Conservation (phyloP, 2,888 invertebrate genomes). For the Phortica magna region DNA sequence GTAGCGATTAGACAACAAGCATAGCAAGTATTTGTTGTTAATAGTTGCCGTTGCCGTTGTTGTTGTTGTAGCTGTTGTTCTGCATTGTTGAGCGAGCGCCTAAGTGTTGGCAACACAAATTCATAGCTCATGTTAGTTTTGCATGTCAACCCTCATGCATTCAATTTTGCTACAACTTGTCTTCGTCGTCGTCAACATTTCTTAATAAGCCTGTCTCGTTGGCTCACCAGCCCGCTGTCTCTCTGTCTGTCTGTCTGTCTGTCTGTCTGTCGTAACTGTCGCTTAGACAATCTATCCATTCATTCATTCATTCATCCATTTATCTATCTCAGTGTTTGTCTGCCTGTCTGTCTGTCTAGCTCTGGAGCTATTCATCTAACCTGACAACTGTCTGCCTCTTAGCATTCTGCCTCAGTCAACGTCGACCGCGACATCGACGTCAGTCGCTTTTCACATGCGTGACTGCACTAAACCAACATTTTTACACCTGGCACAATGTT, state of each 20-base stretch:
- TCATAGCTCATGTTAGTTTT: constrained; percentile 2
- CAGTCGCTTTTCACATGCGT: constrained; percentile 57
- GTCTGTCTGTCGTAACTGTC: constrained; percentile 45
- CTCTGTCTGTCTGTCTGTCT: constrained; percentile 15
- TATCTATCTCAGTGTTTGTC: constrained; percentile 29
- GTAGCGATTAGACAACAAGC: constrained; percentile 20
- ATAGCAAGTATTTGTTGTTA: background rate
- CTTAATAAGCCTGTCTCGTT: constrained; percentile 23
- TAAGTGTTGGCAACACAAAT: constrained; percentile 27
- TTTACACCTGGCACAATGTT: constrained; percentile 61
- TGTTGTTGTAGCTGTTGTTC: background rate
- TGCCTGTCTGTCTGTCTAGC: background rate
- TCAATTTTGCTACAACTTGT: constrained; percentile 54
- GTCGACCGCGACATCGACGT: constrained; percentile 30
- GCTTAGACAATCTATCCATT: no score
- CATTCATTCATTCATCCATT: background rate
- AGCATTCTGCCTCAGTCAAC: background rate
- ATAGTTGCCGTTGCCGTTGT: background rate
- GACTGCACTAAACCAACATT: constrained; percentile 70
- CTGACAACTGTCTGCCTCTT: background rate
- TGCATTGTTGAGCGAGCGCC: background rate
- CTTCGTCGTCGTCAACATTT: constrained; percentile 62
- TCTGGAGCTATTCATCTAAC: background rate
- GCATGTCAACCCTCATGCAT: constrained; percentile 1
- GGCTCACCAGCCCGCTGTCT: background rate